Evolutionary conservation across 2,113 vertebrate species (phyloP), one percentile per base, ranked within the genome.

Genomic region (Calyptomena viridis): DNA sequence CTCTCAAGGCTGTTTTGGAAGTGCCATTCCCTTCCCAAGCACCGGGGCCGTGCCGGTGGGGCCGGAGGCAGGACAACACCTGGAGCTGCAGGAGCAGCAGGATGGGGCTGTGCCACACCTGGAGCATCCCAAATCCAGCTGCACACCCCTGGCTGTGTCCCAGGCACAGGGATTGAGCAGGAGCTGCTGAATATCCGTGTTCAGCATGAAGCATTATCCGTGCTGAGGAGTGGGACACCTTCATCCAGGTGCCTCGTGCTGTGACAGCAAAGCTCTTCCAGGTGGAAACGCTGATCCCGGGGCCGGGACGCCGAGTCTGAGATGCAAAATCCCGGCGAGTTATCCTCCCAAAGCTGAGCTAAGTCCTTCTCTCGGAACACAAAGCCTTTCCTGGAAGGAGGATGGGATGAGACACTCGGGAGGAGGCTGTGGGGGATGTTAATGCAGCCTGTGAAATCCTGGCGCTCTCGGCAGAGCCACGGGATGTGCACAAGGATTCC

Each of bases 1-100:
- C 39, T 46, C 49, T 25, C 0, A 1, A 0, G 9, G 24, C 14
- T 21, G 22, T 30, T 56, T 25, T 1, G 12, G 39, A 11, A 12
- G 47, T 13, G 37, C 23, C 1, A 3, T 39, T 85, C 22, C 60
- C 62, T 74, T 53, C 39, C 46, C 4, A 1, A 42, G 53, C 23
- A 16, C 67, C 27, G 0, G 2, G 58, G 50, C 33, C 14, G 0
- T 15, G 63, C 62, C 3, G 7, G 53, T 0, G 14, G 47, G 71
- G 25, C 0, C 1, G 27, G 60, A 27, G n/a, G 18, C 39, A 42
- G 19, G 23, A 50, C 56, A 64, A 39, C 2, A 8, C 37, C n/a
- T 4, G 30, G 53, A 46, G 68, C 17, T 55, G 63, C 35, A 2
- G 10, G 11, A 19, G 27, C 56, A 37, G 27, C 37, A 6, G 31